Evolutionary conservation across 1,140 invertebrate genomes (phyloP), one percentile per base, ranked within the genome.

Genomic region (Cydia amplana): DNA sequence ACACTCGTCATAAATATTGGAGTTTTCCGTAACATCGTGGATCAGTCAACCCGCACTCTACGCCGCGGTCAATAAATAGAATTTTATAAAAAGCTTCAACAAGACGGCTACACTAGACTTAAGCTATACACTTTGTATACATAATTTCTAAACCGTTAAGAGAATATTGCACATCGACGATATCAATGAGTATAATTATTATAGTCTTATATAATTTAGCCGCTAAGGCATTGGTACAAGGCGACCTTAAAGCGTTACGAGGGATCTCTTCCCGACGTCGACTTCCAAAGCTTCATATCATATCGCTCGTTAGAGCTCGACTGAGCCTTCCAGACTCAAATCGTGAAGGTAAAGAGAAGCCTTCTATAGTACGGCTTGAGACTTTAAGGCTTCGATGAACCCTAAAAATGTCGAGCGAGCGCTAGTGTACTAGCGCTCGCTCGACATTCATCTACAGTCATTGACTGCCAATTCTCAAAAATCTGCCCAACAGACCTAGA

Each of bases 71-170:
- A 87, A 84, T 91, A 89, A 91, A 91, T 91, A 91, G 87, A 92
- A 86, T 91, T 91, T 92, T 90, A 87, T 90, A 92, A 88, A 92
- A 92, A 92, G 90, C 91, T 85, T 91, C 85, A 92, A 91, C 89
- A 91, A 92, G 90, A 91, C 90, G 85, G 85, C 89, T 91, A 92
- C 86, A 79, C 90, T 91, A 91, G 87, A 80, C 83, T 91, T 92
- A 91, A 91, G 88, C 88, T 92, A 90, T 87, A 89, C 85, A 89
- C 49, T 89, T 91, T 91, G 88, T 92, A 90, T 90, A 92, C 87
- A 87, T 90, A 91, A 85, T 81, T 83, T 90, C 89, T 90, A 91
- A 89, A 89, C 79, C 85, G 80, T 84, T 93, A 91, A 84, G 87
- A 91, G 90, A 90, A 90, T 93, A 91, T 90, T 91, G 88, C 90